Percentiles rank a stretch among this genome's conserved stretches.
phyloP scores from a whole-genome alignment of 2,113 vertebrate species.

The Cettia cetti region DNA sequence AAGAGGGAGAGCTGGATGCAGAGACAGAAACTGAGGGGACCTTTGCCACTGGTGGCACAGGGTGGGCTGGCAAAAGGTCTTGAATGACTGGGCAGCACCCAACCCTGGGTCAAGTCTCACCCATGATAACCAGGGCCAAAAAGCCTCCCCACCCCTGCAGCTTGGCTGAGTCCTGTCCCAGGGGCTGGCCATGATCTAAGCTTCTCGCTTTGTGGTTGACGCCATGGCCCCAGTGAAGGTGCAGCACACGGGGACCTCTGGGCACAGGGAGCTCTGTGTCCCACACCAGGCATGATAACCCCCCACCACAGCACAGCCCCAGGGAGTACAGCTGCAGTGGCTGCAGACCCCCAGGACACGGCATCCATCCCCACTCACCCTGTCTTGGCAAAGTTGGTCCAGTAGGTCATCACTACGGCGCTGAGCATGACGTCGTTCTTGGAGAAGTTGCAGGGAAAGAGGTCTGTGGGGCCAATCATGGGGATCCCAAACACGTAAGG shows the following conservation, averaged over 20 bases:
- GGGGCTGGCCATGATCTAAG: background rate
- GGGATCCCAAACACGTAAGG: constrained; percentile 97
- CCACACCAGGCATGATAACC: background rate
- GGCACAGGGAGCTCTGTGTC: background rate
- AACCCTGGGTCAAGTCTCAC: background rate
- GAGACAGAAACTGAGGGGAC: background rate
- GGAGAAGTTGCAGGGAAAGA: constrained; percentile 98
- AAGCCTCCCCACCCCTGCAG: rapidly evolving
- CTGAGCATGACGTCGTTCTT: constrained; percentile 99
- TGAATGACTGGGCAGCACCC: background rate
- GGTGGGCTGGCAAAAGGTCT: background rate
- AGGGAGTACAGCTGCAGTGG: background rate
- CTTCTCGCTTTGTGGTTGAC: background rate
- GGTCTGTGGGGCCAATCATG: constrained; percentile 97
- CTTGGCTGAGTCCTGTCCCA: background rate
- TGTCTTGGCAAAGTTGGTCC: constrained; percentile 99
- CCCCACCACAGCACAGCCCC: background rate
- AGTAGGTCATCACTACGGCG: constrained; percentile 99
- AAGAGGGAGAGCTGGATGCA: background rate
- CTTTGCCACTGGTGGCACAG: background rate
- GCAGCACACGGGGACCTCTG: background rate
- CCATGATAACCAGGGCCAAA: background rate
- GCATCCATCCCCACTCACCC: constrained; percentile 80
- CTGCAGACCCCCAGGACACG: background rate
- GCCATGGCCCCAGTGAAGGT: background rate